Percentiles rank a stretch among this genome's conserved stretches.
These are phyloP conservation scores for Coryphaenoides rupestris DNA, from an alignment of 2,113 vertebrate species.

Conservation along the genomic window DNA sequence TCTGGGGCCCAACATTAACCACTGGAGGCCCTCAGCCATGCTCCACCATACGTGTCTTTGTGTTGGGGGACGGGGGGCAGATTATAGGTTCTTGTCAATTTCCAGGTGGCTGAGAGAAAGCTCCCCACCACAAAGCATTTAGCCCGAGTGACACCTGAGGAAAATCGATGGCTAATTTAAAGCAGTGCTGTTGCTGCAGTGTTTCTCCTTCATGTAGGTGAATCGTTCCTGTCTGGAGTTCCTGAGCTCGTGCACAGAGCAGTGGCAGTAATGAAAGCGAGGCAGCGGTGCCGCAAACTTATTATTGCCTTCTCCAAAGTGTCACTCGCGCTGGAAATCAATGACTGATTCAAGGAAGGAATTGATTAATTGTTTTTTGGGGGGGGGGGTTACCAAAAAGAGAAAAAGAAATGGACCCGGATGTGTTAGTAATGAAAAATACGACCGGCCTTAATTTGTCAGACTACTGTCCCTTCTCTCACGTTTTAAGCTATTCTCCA, in stretches of 20 bases:
- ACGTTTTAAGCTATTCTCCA: slow-evolving; percentile 3
- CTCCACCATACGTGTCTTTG: slow-evolving; percentile 10
- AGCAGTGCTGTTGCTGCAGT: neutral
- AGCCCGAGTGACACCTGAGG: slow-evolving; percentile 66
- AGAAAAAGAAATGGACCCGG: slow-evolving; percentile 69
- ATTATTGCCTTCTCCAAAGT: slow-evolving; percentile 66
- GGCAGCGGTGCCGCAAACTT: slow-evolving; percentile 54
- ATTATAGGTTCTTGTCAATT: slow-evolving; percentile 52
- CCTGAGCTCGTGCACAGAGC: slow-evolving; percentile 8
- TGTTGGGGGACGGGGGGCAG: slow-evolving; percentile 30
- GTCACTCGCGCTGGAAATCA: slow-evolving; percentile 69
- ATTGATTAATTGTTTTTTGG: slow-evolving; percentile 71
- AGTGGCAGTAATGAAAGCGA: slow-evolving; percentile 49
- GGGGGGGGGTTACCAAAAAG: slow-evolving; percentile 35
- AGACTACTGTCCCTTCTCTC: slow-evolving; percentile 42
- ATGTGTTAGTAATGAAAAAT: slow-evolving; percentile 73
- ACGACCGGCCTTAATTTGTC: slow-evolving; percentile 69
- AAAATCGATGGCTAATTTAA: slow-evolving; percentile 73
- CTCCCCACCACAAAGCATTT: slow-evolving; percentile 53
- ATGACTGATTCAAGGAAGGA: slow-evolving; percentile 67
- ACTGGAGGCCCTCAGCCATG: neutral
- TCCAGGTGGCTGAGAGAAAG: slow-evolving; percentile 45
- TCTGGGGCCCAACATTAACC: neutral
- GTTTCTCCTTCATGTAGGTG: slow-evolving; percentile 55
- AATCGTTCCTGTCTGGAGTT: slow-evolving; percentile 53